These are phyloP conservation scores for Chaenocephalus aceratus DNA, from an alignment of 2,113 vertebrate species.

Conservation along the genomic window DNA sequence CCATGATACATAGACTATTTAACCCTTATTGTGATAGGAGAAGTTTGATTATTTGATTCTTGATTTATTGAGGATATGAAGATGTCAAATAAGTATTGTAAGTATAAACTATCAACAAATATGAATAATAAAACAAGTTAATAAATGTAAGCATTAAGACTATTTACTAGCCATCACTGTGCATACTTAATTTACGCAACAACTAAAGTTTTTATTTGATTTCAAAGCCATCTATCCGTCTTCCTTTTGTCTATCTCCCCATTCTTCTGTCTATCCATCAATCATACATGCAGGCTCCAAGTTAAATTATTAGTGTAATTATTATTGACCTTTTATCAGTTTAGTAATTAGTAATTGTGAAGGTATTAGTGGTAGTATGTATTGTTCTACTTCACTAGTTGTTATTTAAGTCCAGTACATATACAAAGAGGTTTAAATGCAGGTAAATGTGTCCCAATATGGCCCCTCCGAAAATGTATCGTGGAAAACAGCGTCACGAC, in stretches of 20 bases:
- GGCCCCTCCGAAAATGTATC: not conserved
- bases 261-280: not conserved
- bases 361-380: not conserved
- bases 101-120: not conserved
- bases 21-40: not conserved
- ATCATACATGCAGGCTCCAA: not conserved
- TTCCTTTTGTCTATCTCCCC: not conserved
- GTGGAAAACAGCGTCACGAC: slow-evolving; percentile 47
- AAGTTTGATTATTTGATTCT: not conserved
- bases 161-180: not conserved
- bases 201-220: not conserved
- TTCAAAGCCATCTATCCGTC: not conserved
- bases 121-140: not conserved
- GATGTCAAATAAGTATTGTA: not conserved
- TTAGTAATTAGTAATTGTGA: not conserved
- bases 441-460: not conserved
- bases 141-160: not conserved
- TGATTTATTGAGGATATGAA: too few relatives aligned
- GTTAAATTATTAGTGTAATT: not conserved
- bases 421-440: not conserved
- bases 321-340: not conserved
- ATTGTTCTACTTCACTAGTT: not conserved
- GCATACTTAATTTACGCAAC: not conserved
- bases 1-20: not conserved
- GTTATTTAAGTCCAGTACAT: not conserved